phyloP scores from a whole-genome alignment of 2,888 invertebrate genomes.

The Melangyna quadrimaculata region DNA sequence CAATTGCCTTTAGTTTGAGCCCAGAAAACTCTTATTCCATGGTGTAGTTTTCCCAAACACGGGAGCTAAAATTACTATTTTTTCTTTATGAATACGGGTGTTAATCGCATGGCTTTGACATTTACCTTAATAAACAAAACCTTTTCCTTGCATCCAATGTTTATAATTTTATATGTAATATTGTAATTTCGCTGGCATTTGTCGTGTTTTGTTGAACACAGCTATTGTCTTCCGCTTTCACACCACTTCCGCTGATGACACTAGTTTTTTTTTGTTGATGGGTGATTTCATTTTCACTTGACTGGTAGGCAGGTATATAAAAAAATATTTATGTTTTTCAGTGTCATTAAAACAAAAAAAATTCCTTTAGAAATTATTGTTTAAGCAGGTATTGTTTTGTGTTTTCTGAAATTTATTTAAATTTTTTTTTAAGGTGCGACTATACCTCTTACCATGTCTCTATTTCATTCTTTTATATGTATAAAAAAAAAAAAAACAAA shows the following conservation, averaged over 20 bases:
- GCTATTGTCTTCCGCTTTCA: conserved; percentile 43
- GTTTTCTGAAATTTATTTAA: background rate
- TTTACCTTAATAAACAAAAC: conserved; percentile 5
- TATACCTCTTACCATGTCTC: background rate
- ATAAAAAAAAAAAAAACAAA: background rate
- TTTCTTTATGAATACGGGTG: too few relatives aligned
- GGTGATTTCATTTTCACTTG: conserved; percentile 40
- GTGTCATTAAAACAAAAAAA: background rate
- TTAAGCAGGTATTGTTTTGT: background rate
- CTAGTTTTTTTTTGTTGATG: conserved; percentile 21
- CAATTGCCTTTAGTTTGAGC: too few relatives aligned
- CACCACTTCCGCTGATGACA: conserved; percentile 45
- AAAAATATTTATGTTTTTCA: background rate
- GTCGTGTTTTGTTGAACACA: too few relatives aligned
- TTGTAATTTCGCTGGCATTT: background rate
- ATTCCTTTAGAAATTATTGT: background rate
- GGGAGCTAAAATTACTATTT: too few relatives aligned
- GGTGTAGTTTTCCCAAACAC: too few relatives aligned
- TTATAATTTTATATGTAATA: background rate
- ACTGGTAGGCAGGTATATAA: background rate
- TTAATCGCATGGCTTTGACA: conserved; percentile 18
- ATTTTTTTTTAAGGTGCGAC: background rate
- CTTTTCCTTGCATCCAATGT: background rate
- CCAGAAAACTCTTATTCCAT: too few relatives aligned
- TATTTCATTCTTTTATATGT: background rate